These are phyloP conservation scores for Chloropsis cyanopogon DNA, from an alignment of 2,113 vertebrate genomes.

Conservation along the genomic window DNA sequence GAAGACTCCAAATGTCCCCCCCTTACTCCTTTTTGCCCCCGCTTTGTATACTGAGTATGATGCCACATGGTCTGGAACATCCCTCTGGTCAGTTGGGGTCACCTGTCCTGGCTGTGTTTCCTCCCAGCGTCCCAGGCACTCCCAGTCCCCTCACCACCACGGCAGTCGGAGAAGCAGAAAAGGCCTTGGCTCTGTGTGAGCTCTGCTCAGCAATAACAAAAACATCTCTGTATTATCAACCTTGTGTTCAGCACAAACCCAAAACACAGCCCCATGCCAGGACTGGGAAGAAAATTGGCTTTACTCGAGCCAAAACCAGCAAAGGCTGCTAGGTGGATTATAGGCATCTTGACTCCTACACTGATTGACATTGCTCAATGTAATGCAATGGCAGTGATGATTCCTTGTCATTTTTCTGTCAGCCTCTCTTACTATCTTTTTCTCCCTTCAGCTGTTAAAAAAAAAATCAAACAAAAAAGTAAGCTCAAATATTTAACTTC, in stretches of 20 bases:
- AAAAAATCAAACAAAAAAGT: not conserved
- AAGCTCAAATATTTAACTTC: not conserved
- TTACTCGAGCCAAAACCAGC: not conserved
- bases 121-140: not conserved
- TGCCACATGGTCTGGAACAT: not conserved
- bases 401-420: not conserved
- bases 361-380: not conserved
- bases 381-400: not conserved
- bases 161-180: not conserved
- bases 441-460: not conserved
- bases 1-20: not conserved
- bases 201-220: not conserved
- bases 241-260: not conserved
- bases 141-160: fast-evolving
- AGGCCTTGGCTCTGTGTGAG: not conserved
- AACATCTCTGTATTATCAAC: not conserved
- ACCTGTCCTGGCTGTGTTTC: not conserved
- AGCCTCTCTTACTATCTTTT: not conserved
- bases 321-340: not conserved
- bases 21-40: not conserved
- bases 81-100: not conserved
- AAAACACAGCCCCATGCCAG: not conserved
- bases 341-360: not conserved
- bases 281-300: not conserved
- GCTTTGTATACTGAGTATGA: not conserved